Evolutionary conservation across 2,113 vertebrate genomes (phyloP).

Genomic region (Hippocampus abdominalis): DNA sequence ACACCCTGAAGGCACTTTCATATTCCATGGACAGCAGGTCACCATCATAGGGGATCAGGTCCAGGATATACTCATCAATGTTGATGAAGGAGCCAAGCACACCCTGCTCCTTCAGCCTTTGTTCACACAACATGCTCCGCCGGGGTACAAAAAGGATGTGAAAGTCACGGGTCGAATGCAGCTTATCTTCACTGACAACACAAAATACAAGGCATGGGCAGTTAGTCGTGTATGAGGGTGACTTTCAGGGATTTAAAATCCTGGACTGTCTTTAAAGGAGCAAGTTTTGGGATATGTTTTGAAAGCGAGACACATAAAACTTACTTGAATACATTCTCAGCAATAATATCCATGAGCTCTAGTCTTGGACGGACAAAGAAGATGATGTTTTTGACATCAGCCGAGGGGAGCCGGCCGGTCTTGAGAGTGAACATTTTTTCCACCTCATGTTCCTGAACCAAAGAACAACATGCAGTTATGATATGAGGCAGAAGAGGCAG

Average conservation of each 20-base stretch:
- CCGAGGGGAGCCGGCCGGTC: conserved; percentile 81
- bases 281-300: neutral
- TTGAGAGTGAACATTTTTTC: conserved; percentile 99
- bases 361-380: conserved; percentile 92
- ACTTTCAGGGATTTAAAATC: neutral
- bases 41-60: conserved; percentile 92
- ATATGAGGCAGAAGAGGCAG: neutral
- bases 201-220: neutral
- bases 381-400: conserved; percentile 95
- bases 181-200: conserved; percentile 81
- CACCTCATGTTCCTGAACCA: conserved; percentile 91
- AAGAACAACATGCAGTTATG: neutral
- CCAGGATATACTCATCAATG: conserved; percentile 90
- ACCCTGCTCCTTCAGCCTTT: conserved; percentile 89
- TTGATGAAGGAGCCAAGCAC: conserved; percentile 88
- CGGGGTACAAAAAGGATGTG: conserved; percentile 95
- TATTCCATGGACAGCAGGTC: conserved; percentile 98
- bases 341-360: conserved; percentile 96
- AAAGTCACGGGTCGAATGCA: conserved; percentile 83
- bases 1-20: conserved; percentile 88
- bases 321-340: conserved; percentile 88
- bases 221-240: neutral
- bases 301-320: conserved; percentile 8
- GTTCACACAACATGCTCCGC: conserved; percentile 90
- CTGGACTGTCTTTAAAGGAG: neutral